Base-by-base conservation (phyloP, 2,113 vertebrate species). In the Oncorhynchus kisutch region DNA sequence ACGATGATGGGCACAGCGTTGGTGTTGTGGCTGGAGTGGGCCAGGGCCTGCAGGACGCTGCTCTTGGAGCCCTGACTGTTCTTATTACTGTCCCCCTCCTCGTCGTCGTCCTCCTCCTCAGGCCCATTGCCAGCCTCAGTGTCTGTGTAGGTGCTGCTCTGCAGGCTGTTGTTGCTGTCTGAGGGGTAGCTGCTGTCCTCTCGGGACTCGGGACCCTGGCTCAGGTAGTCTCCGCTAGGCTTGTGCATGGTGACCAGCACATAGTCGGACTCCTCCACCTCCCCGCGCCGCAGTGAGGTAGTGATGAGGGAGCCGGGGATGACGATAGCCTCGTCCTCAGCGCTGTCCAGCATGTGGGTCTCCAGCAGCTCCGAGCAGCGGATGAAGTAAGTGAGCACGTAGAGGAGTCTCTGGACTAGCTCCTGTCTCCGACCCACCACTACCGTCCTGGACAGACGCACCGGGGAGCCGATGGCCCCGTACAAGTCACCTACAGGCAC, bases 361-460 rank as follows among this genome's bases (percentile, higher is more conserved):
- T 98, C 98, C 83, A 99, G 94, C 69, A 99, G 94, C 82, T 99
- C 98, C 1, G 98, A 99, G 87, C 98, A 99, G 87, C 98, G 95
- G 88, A 99, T 97, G 90, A 99, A 99, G 86, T 99, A 99, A 48
- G 98, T 99, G 66, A 99, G 96, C 79, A 99, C 94, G 65, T 99
- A 98, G 70, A 99, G 96, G 78, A 99, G 90, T 9, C 96, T 94
- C 91, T 99, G 97, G 5, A 99, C 97, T 85, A 99, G 92, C 77
- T 99, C 97, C 77, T 98, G 97, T 60, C 95, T 91, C 79, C 95
- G 96, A 62, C 98, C 98, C 27, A 99, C 92, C 67, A 99, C 95
- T 3, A 99, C 96, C 1, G 97, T 98, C 78, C 96, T 94, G 0
- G 97, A 94, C 59, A 98, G 89, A n/a, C 97, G 95, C 78, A 99